Evolutionary conservation across 2,113 vertebrate genomes (phyloP).

Genomic region (Charadrius vociferus): DNA sequence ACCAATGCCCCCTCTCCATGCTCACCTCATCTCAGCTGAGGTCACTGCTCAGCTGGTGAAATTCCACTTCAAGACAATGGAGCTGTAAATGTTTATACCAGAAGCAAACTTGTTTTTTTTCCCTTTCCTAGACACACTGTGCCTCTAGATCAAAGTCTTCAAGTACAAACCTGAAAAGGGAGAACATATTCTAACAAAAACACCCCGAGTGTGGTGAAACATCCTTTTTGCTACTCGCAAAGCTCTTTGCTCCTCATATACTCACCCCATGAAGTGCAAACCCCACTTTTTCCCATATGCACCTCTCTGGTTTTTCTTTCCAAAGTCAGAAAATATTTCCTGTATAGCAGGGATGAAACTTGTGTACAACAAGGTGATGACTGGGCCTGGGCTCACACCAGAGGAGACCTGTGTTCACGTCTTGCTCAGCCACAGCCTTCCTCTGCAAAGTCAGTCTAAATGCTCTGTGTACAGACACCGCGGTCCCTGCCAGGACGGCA

Average conservation of each 20-base stretch:
- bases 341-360: neutral
- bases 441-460: neutral
- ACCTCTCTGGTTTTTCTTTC: neutral
- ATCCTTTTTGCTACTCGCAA: neutral
- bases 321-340: neutral
- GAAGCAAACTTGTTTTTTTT: neutral
- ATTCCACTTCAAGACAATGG: neutral
- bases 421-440: neutral
- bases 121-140: neutral
- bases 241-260: neutral
- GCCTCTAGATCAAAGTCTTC: neutral
- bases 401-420: accelerated
- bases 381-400: neutral
- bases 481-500: neutral
- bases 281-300: neutral
- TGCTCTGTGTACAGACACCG: accelerated
- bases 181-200: neutral
- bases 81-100: neutral
- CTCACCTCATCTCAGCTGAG: neutral
- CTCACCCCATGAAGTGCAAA: neutral
- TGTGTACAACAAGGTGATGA: neutral
- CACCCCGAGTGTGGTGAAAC: accelerated
- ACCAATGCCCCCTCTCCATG: neutral
- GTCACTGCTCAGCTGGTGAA: neutral
- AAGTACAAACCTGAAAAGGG: neutral